These are phyloP conservation scores for Acipenser transmontanus DNA, from an alignment of 2,797 vertebrate species.

Conservation along the genomic window DNA sequence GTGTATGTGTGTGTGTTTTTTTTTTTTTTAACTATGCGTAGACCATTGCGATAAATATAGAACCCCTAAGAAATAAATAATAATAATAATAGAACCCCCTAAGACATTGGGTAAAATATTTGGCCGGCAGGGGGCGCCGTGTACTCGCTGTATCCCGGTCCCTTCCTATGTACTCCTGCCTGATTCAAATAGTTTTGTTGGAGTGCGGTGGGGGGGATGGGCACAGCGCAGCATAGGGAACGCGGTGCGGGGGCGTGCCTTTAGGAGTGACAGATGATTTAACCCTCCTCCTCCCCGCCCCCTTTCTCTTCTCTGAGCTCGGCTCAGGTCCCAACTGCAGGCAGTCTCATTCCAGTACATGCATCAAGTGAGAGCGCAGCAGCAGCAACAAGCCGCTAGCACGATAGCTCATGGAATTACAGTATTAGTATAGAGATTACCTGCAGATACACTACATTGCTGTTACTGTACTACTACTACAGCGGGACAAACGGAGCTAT, in stretches of 20 bases:
- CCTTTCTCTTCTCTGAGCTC: slow-evolving; percentile 35
- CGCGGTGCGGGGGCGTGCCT: slow-evolving; percentile 26
- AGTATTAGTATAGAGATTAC: slow-evolving; percentile 31
- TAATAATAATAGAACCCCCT: too few species aligned
- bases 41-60: too few species aligned
- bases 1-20: too few species aligned
- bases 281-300: slow-evolving; percentile 29
- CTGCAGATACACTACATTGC: slow-evolving; percentile 35
- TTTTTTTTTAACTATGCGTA: too few species aligned
- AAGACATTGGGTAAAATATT: too few species aligned
- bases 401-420: slow-evolving; percentile 59
- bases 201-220: background rate
- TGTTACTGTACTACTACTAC: too few species aligned
- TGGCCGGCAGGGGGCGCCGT: slow-evolving; percentile 61
- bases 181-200: slow-evolving; percentile 1
- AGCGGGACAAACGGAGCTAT: too few species aligned
- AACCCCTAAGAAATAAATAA: too few species aligned
- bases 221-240: slow-evolving; percentile 12
- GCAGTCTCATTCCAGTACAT: slow-evolving; percentile 58
- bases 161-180: slow-evolving; percentile 21
- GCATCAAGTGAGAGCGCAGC: slow-evolving; percentile 38
- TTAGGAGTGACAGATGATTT: slow-evolving; percentile 43
- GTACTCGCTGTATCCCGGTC: slow-evolving; percentile 27
- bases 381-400: slow-evolving; percentile 38
- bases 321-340: slow-evolving; percentile 23